A percentile compares a stretch with the other conserved stretches of the same genome.
Evolutionary conservation across 2,888 invertebrate genomes (phyloP).

Genomic region (Sabatieria punctata): DNA sequence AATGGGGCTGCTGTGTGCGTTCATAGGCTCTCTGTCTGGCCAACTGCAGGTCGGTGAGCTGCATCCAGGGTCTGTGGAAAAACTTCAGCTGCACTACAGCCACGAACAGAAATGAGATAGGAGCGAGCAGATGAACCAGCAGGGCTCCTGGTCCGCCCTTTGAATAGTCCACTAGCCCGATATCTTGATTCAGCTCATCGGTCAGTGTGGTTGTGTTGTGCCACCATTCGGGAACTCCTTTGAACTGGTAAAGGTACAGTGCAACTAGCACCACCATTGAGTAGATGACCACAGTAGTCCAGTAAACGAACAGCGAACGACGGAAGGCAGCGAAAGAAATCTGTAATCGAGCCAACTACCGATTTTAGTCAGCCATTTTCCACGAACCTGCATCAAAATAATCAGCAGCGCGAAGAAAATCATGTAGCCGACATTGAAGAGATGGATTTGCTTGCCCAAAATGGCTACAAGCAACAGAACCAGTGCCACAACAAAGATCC

Average conservation of each 20-base stretch:
- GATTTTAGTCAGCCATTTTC: not conserved
- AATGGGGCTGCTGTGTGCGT: too few relatives aligned
- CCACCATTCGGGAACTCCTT: slow-evolving; percentile 66
- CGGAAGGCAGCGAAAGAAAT: slow-evolving; percentile 80
- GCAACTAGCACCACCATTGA: slow-evolving; percentile 83
- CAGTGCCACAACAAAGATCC: slow-evolving; percentile 85
- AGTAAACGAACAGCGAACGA: slow-evolving; percentile 77
- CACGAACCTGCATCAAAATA: slow-evolving; percentile 66
- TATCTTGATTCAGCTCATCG: slow-evolving; percentile 55
- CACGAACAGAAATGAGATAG: slow-evolving; percentile 85
- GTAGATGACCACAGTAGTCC: slow-evolving; percentile 85
- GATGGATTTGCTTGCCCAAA: slow-evolving; percentile 58
- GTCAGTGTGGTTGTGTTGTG: slow-evolving; percentile 44
- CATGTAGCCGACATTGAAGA: slow-evolving; percentile 92
- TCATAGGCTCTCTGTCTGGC: too few relatives aligned
- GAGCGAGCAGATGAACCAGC: slow-evolving; percentile 74
- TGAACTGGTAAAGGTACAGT: slow-evolving; percentile 92
- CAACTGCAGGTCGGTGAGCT: slow-evolving; percentile 17
- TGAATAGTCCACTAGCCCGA: slow-evolving; percentile 76
- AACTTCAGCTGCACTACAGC: slow-evolving; percentile 91
- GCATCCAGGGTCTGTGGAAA: slow-evolving; percentile 81
- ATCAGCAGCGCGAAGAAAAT: slow-evolving; percentile 78
- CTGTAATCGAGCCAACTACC: slow-evolving; percentile 39
- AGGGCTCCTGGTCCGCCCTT: slow-evolving; percentile 68
- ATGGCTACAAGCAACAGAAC: slow-evolving; percentile 77